A percentile compares a stretch with the other conserved stretches of the same genome.
phyloP scores from a whole-genome alignment of 2,888 invertebrate genomes.

The Drosophila atripex region DNA sequence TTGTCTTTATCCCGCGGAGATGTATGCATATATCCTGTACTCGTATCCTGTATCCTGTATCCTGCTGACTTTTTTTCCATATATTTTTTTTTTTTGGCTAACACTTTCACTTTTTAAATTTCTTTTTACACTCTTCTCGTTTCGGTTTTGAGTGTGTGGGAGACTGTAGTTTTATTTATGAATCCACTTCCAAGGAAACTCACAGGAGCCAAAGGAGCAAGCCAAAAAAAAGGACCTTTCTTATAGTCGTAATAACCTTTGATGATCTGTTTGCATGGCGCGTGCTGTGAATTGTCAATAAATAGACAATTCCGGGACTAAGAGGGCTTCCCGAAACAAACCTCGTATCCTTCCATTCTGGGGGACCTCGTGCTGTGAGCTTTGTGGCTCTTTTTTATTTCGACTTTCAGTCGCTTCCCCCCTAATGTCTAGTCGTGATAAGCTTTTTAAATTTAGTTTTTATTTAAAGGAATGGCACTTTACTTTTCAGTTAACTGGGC shows the following conservation, averaged over 20 bases:
- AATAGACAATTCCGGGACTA: conserved; percentile 71
- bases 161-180: conserved; percentile 41
- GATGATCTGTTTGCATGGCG: conserved; percentile 66
- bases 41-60: background rate
- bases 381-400: no score
- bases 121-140: conserved; percentile 3
- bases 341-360: conserved; percentile 40
- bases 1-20: conserved; percentile 22
- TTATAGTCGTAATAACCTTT: conserved; percentile 63
- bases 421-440: background rate
- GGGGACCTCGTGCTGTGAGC: conserved; percentile 61
- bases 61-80: conserved; percentile 5
- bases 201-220: background rate
- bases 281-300: conserved; percentile 77
- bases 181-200: conserved; percentile 36
- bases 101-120: conserved; percentile 19
- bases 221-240: conserved; percentile 6
- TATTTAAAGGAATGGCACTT: background rate
- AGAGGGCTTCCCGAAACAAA: conserved; percentile 20
- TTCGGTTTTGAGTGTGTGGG: conserved; percentile 9
- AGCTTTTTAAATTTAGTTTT: background rate
- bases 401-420: background rate
- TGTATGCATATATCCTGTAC: conserved; percentile 9
- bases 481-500: background rate
- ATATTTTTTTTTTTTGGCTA: background rate